A percentile compares a stretch with the other conserved stretches of the same genome.
phyloP scores from a whole-genome alignment of 2,888 invertebrate genomes.

The Coenonympha arcania region DNA sequence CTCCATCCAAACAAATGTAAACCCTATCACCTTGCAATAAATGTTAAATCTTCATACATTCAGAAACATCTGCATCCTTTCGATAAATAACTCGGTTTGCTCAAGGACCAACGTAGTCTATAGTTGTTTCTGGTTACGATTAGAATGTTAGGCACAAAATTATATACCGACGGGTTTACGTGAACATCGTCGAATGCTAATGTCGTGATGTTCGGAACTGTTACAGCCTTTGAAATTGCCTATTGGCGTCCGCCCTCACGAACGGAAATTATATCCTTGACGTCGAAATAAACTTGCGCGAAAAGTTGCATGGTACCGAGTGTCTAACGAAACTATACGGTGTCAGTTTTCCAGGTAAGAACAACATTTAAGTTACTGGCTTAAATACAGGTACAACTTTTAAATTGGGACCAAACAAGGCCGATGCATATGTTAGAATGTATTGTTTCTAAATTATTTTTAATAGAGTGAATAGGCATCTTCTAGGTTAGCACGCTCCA shows the following conservation, averaged over 20 bases:
- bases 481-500: too few relatives aligned
- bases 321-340: too few relatives aligned
- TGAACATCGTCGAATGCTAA: constrained; percentile 23
- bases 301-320: not conserved
- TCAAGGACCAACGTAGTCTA: constrained; percentile 32
- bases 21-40: not conserved
- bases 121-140: constrained; percentile 23
- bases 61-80: constrained; percentile 11
- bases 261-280: constrained; percentile 17
- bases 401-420: too few relatives aligned
- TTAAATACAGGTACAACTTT: too few relatives aligned
- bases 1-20: constrained; percentile 8
- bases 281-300: constrained; percentile 4
- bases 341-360: not conserved
- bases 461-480: too few relatives aligned
- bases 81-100: constrained; percentile 30
- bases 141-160: constrained; percentile 28
- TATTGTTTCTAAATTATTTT: too few relatives aligned
- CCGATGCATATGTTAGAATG: too few relatives aligned
- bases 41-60: not conserved
- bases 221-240: constrained; percentile 21
- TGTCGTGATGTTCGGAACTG: constrained; percentile 22
- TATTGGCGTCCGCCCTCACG: constrained; percentile 23
- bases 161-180: constrained; percentile 24
- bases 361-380: too few relatives aligned